Evolutionary conservation across 1,140 invertebrate genomes (phyloP).

Genomic region (Drosophila orena): DNA sequence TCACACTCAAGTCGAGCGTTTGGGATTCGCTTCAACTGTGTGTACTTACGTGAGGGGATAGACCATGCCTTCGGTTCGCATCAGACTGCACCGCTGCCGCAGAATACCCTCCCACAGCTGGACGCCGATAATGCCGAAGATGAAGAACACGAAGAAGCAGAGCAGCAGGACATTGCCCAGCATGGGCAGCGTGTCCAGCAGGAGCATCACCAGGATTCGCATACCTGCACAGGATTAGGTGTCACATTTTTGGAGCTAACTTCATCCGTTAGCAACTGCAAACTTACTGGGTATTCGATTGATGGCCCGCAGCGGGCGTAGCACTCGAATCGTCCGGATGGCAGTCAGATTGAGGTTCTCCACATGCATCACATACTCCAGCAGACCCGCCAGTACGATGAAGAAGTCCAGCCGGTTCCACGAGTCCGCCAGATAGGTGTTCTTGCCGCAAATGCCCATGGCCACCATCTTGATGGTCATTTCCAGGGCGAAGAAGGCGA

Average conservation of each 20-base stretch:
- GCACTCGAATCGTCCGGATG: slow-evolving; percentile 98
- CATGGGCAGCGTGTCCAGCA: slow-evolving; percentile 99
- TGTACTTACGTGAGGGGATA: slow-evolving; percentile 90
- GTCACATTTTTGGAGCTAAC: neutral
- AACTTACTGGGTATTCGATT: slow-evolving; percentile 99
- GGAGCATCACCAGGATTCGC: slow-evolving; percentile 98
- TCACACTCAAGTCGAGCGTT: neutral
- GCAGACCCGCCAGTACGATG: slow-evolving; percentile 96
- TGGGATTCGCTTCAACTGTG: neutral
- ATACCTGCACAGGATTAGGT: slow-evolving; percentile 89
- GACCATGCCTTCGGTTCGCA: slow-evolving; percentile 87
- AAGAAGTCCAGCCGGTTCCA: slow-evolving; percentile 99
- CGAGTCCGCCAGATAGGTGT: slow-evolving; percentile 97
- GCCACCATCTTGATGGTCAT: slow-evolving; percentile 99
- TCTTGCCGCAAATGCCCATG: slow-evolving; percentile 98
- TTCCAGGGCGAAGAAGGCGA: slow-evolving; percentile 98
- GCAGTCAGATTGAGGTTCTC: slow-evolving; percentile 99
- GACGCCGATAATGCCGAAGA: slow-evolving; percentile 99
- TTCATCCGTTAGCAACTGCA: neutral
- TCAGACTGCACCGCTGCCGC: slow-evolving; percentile 95
- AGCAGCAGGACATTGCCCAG: slow-evolving; percentile 98
- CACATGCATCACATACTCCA: slow-evolving; percentile 97
- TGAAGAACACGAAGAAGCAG: slow-evolving; percentile 99
- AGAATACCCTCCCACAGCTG: slow-evolving; percentile 99
- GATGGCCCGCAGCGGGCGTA: slow-evolving; percentile 97